Base-by-base conservation (phyloP, 1,140 invertebrate species). In the Heliconius himera region DNA sequence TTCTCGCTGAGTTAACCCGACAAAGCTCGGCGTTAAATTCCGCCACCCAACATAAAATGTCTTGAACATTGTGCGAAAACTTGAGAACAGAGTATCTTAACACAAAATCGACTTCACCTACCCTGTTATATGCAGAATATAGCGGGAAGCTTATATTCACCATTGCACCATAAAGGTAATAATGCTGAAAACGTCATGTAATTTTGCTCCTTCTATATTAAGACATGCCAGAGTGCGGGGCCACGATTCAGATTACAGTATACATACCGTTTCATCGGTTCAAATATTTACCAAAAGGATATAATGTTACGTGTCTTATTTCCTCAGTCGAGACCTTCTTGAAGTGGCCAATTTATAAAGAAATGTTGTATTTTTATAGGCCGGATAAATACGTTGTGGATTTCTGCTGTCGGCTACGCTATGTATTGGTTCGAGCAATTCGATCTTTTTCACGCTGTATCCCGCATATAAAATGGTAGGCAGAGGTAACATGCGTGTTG, bases 241-340 rank as follows among this genome's bases (percentile, higher is more conserved):
- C 70, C 74, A 66, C 56, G 74, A 38, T 66, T 76, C 74, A 33
- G 36, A 70, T 70, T 76, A 70, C 74, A 33, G 73, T 54, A 74
- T 70, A 51, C 60, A 66, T 41, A 60, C 36, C 36, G 49, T 76
- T 56, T 41, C 46, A 66, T 76, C 33, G 74, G 56, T 29, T 70
- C 74, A 76, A 76, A 76, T 70, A 36, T 76, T 76, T 76, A 46
- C 66, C 36, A 20, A 76, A 46, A 26, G 60, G 74, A 33, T 29
- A 70, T 76, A 70, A 70, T 29, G 38, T 70, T 70, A 70, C 74
- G 56, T 70, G 38, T n/a, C 38, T 76, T 46, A 46, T 76, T 76
- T 76, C 74, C 41, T 54, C 60, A 66, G 60, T 66, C 22, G 26
- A 66, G 60, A 66, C 13, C 60, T 29, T 18, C 60, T 66, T 66